These are phyloP conservation scores for Brachyrhaphis roseni DNA, from an alignment of 2,797 vertebrate species.

Conservation along the genomic window DNA sequence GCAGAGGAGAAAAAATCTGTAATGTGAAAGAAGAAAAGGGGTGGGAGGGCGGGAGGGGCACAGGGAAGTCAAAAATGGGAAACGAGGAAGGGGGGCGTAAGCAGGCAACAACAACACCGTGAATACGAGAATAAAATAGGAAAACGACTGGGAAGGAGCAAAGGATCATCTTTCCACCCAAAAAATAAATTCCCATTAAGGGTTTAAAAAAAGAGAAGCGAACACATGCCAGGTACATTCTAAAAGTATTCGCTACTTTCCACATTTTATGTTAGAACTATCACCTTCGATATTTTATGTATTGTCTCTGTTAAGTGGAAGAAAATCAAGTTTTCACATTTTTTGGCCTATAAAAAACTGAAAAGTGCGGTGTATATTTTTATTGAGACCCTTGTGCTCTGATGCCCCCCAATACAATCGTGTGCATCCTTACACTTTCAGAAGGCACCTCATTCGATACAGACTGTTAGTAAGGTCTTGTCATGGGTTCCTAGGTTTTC, in stretches of 20 bases:
- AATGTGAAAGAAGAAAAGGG: conserved; percentile 1
- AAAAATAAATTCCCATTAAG: conserved; percentile 16
- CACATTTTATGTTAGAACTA: neutral
- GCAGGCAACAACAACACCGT: neutral
- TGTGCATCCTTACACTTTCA: neutral
- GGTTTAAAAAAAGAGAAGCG: neutral
- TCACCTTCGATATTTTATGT: neutral
- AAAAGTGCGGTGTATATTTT: neutral
- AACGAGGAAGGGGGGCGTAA: neutral
- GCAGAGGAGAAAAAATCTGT: conserved; percentile 33
- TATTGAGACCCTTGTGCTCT: neutral
- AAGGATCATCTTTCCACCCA: neutral
- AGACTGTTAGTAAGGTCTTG: too few relatives aligned
- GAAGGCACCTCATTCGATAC: neutral
- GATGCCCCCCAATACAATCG: neutral
- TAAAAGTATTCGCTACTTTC: neutral
- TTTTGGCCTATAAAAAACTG: neutral
- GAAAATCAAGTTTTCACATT: neutral
- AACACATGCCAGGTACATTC: conserved; percentile 17
- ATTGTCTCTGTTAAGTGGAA: neutral
- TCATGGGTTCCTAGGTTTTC: too few relatives aligned
- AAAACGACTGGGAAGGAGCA: neutral
- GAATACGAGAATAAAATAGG: neutral
- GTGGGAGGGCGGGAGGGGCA: conserved; percentile 7
- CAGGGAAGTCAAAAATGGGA: conserved; percentile 8